Evolutionary conservation across 2,888 invertebrate genomes (phyloP), one percentile per base, ranked within the genome.

Genomic region (Drosophila rellima): DNA sequence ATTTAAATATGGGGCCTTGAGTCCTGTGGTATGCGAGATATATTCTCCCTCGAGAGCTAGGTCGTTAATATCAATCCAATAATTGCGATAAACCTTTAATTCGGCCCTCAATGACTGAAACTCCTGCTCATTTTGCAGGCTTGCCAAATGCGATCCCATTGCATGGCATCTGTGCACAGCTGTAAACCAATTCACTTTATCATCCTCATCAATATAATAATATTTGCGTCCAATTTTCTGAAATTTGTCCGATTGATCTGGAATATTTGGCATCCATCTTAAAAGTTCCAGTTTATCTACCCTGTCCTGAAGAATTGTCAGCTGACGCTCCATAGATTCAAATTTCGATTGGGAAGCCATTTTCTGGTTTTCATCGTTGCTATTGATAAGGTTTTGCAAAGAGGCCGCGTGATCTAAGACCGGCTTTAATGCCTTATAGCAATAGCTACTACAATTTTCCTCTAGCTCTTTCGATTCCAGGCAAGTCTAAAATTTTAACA

Each of bases 181-280:
- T 10, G 17, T 17, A 39, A 39, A 17, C 39, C 39, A 39, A 15
- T 7, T 39, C 8, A 39, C 39, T 39, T 39, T 0, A 15, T 10
- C 7, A 17, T 39, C 0, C 3, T 39, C 15, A 10, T 39, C 39
- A 17, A 39, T 17, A 10, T 39, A 10, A 39, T 39, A 39, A 40
- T 31, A 39, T 66, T 26, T 45, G 20, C 26, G 48, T 60, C 67
- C 71, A 60, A 67, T 60, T 50, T 72, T 67, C 45, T 51, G 5
- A 40, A 40, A 40, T 10, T 0, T 39, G 3, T 17, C 45, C 54
- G 50, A 48, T 35, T 51, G 51, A 3, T 1, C 0, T n/a, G 18
- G 8, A 29, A 40, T 1, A 17, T 10, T 39, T 54, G 63, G 57
- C 31, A 52, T 51, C 64, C 17, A 0, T 10, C 8, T 52, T 13